Evolutionary conservation across 2,888 invertebrate genomes (phyloP), one percentile per base, ranked within the genome.

Genomic region (Acronicta psi): DNA sequence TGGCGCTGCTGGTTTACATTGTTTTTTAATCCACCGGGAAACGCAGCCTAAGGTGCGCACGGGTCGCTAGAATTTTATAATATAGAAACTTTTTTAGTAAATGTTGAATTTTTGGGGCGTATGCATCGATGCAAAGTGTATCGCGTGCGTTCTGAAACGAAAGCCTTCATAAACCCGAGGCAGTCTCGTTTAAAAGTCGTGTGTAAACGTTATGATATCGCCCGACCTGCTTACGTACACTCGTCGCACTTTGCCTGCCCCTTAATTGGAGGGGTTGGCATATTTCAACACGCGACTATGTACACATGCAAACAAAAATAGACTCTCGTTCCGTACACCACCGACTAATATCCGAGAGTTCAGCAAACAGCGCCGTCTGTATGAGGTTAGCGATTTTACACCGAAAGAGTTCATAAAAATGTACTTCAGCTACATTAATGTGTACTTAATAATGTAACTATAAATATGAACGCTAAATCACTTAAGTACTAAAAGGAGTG

Each of bases 261-360:
- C 89, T 89, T 92, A 92, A 92, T 92, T 92, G 91, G 88, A 90
- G 90, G 86, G 88, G 87, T 81, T 84, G 85, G 81, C 78, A 81
- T 79, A 83, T 81, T 81, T 80, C 78, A 80, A 82, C 91, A 91
- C 90, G 90, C 90, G 82, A 89, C 82, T 80, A 67, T 78, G 73
- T 73, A 81, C 69, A 80, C 74, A 81, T 59, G 78, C 86, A 89
- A 84, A 86, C 85, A 83, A 91, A 90, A 85, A 80, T 84, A 80
- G 68, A 88, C 90, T 79, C 75, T 89, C 69, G 29, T 56, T 41
- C 45, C 75, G 56, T 57, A 79, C 61, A 41, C 71, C 80, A 88
- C 77, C 77, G 81, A 77, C 75, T 79, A 85, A 79, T 85, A 83
- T 88, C 66, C 80, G 62, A 67, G 60, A 73, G 61, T 77, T 81